Evolutionary conservation across 1,140 invertebrate genomes (phyloP).

Genomic region (Papilio polytes): DNA sequence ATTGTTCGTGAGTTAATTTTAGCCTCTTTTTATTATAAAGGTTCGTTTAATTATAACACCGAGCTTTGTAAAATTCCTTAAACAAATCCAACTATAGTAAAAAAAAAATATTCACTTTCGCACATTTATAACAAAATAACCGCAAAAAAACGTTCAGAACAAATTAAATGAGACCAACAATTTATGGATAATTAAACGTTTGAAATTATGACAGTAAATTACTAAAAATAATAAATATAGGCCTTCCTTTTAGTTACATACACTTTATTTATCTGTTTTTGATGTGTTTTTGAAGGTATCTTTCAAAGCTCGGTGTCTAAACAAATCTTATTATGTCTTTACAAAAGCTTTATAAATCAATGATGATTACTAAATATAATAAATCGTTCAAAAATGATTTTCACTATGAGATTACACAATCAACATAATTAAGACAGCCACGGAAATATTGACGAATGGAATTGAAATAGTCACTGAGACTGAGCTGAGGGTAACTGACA

Average conservation of each 20-base stretch:
- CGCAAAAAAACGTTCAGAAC: not conserved
- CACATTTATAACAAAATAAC: not conserved
- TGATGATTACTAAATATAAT: slow-evolving; percentile 26
- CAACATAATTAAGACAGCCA: slow-evolving; percentile 33
- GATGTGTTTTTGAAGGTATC: too few species aligned
- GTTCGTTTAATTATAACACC: not conserved
- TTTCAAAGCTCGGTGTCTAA: slow-evolving; percentile 18
- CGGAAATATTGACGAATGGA: slow-evolving; percentile 25
- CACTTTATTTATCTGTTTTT: not conserved
- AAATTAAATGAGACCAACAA: too few species aligned
- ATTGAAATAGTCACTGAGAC: slow-evolving; percentile 16
- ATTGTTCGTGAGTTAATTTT: slow-evolving; percentile 26
- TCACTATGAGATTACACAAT: slow-evolving; percentile 37
- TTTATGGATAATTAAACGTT: too few species aligned
- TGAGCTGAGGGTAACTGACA: not conserved
- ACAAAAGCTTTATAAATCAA: slow-evolving; percentile 11
- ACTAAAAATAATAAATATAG: not conserved
- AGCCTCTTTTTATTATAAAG: slow-evolving; percentile 20
- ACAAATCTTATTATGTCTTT: not conserved
- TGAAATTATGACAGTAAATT: too few species aligned
- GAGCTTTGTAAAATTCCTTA: not conserved
- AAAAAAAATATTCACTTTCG: not conserved
- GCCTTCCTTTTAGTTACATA: not conserved
- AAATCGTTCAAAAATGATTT: slow-evolving; percentile 37
- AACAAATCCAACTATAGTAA: not conserved